Conservation (phyloP, 2,888 invertebrate species). For the Drosophila merina region DNA sequence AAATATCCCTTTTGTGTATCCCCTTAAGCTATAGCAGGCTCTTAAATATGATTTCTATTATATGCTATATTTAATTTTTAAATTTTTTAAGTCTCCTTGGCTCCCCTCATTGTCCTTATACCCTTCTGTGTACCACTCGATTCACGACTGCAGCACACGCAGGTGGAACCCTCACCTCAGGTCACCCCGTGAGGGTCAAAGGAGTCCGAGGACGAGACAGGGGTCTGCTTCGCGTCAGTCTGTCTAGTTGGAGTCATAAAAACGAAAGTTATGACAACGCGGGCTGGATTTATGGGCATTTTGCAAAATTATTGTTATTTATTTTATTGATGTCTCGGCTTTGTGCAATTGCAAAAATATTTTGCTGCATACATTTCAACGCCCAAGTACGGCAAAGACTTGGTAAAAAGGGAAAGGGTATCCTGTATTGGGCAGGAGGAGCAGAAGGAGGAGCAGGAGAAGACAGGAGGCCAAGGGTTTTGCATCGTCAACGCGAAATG, state of each 20-base stretch:
- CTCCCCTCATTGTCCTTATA: no score
- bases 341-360: conserved; percentile 69
- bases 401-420: conserved; percentile 3
- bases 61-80: background rate
- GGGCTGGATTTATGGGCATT: conserved; percentile 81
- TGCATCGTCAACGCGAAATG: conserved; percentile 52
- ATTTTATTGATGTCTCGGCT: conserved; percentile 74
- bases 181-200: conserved; percentile 10
- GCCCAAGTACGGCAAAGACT: conserved; percentile 25
- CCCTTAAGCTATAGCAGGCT: no score
- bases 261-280: conserved; percentile 82
- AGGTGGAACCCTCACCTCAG: conserved; percentile 49
- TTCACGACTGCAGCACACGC: conserved; percentile 45
- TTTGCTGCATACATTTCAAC: conserved; percentile 73
- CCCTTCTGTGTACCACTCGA: background rate
- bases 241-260: conserved; percentile 81
- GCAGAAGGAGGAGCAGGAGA: background rate
- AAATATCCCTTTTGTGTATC: no score
- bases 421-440: background rate
- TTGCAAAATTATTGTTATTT: conserved; percentile 81
- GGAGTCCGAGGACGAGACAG: background rate
- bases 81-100: background rate
- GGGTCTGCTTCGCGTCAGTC: conserved; percentile 49
- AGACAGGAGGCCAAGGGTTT: conserved; percentile 4
- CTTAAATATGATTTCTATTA: no score